Base-by-base conservation (phyloP, 2,797 vertebrate genomes). In the Microctenopoma stevenorrisi region DNA sequence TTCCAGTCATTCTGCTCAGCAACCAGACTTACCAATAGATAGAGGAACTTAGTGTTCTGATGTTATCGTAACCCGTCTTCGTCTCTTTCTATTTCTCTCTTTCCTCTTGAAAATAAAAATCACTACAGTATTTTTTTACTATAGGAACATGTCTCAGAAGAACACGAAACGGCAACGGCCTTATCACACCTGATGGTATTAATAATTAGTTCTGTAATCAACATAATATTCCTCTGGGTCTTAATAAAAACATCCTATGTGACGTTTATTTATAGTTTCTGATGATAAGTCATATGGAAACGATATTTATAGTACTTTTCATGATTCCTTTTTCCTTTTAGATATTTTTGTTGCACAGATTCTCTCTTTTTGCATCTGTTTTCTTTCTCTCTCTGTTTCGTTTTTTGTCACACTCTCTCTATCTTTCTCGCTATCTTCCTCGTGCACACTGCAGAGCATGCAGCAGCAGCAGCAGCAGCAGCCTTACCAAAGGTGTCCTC, bases 1-100 rank as follows among this genome's bases (percentile, higher is more conserved):
- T 91, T 91, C 87, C 85, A 83, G 85, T 90, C 82, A 86, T 40
- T 78, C 74, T 69, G 70, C 81, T 70, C 68, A 51, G 69, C 71
- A 63, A 65, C 68, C 69, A 72, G 54, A 63, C 53, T 72, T 35
- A 58, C 57, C 55, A 60, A 65, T 65, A 81, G 49, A 74, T 55
- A 53, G 55, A 84, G 52, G 48, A 79, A 85, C 64, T 53, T 1
- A 14, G 30, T 69, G 72, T 84, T 76, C 70, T 76, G 82, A 78
- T 89, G 46, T 85, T 84, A 83, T 88, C 77, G 16, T 64, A 73
- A 85, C 16, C 54, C 49, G 56, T 82, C 68, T 79, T 54, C 66
- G 47, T 80, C n/a, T 51, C 47, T 69, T 71, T 76, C 47, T 65
- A 5, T 76, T 82, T 76, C 57, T 68, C 13, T 55, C 25, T 66